phyloP scores from a whole-genome alignment of 2,797 vertebrate genomes.

The Peromyscus nudipes region DNA sequence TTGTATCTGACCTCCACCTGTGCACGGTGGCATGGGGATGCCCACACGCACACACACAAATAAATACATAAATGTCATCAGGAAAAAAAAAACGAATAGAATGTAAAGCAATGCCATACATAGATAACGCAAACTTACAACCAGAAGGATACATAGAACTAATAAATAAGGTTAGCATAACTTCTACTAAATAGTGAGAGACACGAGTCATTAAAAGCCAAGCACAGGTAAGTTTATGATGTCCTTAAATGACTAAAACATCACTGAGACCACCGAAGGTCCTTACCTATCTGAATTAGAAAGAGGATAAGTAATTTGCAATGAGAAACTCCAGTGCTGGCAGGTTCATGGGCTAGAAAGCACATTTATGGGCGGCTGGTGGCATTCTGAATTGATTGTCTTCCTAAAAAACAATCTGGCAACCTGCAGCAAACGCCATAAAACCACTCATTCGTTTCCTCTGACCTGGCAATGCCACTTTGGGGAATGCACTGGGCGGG shows the following conservation, averaged over 20 bases:
- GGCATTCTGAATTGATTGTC: slow-evolving; percentile 54
- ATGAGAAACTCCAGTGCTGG: slow-evolving; percentile 2
- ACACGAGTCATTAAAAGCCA: neutral
- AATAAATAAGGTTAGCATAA: neutral
- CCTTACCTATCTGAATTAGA: neutral
- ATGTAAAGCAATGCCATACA: neutral
- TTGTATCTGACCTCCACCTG: neutral
- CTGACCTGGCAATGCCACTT: slow-evolving; percentile 48
- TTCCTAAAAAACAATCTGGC: slow-evolving; percentile 70
- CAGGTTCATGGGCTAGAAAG: slow-evolving; percentile 30
- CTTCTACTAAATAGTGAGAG: neutral
- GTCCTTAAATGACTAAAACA: neutral
- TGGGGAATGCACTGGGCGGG: neutral
- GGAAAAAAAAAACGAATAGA: neutral
- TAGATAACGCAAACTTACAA: slow-evolving; percentile 29
- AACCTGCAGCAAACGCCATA: slow-evolving; percentile 41
- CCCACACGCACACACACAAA: neutral
- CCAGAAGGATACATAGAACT: slow-evolving; percentile 7
- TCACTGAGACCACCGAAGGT: neutral
- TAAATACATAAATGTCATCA: neutral
- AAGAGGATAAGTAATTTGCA: slow-evolving; percentile 30
- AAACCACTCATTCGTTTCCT: slow-evolving; percentile 69
- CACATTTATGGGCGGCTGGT: slow-evolving; percentile 34
- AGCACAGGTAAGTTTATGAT: neutral
- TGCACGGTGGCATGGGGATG: neutral